Base-by-base conservation (phyloP, 2,113 vertebrate species). In the Labeo rohita region DNA sequence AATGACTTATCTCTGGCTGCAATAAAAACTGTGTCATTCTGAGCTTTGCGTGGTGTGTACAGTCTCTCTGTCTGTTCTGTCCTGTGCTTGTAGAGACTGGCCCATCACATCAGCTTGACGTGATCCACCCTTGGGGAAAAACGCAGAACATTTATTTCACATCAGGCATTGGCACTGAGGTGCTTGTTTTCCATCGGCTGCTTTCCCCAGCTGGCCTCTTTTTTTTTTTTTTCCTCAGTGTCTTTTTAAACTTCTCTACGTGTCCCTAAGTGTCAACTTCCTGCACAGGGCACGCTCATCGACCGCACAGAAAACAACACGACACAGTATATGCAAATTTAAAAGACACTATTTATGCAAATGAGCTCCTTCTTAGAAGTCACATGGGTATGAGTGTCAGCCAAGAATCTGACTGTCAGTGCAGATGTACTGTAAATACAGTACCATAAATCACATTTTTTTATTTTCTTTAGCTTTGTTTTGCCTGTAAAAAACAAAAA, bases 1-100 rank as follows among this genome's bases (percentile, higher is more conserved):
- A 61, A 84, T 39, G 15, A 70, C 73, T 84, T 78, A 34, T 80
- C 52, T 11, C 36, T 8, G 79, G 39, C 45, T 63, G 43, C 86
- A 79, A 80, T 39, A 54, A 85, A 85, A 87, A 81, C 52, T 81
- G 72, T 89, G 74, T 59, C 49, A 74, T 70, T 77, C 66, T 49
- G 59, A 70, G 34, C 81, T 82, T 52, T 89, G 74, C 68, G 65
- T 83, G 73, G 84, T 87, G 87, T 89, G 78, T 86, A 85, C 77
- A 88, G 91, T 89, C 54, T 89, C 85, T 89, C 77, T 84, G 87
- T 83, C 61, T 88, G 87, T 87, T 74, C 28, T 89, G 76, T 74
- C 83, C 16, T 76, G 79, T 93, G 89, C 92, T 91, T 94, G 93
- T 90, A 94, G 87, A 80, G 89, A 93, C 93, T 92, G 93, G 93